Conservation (phyloP, 2,797 vertebrate genomes). For the Arctocebus calabarensis region DNA sequence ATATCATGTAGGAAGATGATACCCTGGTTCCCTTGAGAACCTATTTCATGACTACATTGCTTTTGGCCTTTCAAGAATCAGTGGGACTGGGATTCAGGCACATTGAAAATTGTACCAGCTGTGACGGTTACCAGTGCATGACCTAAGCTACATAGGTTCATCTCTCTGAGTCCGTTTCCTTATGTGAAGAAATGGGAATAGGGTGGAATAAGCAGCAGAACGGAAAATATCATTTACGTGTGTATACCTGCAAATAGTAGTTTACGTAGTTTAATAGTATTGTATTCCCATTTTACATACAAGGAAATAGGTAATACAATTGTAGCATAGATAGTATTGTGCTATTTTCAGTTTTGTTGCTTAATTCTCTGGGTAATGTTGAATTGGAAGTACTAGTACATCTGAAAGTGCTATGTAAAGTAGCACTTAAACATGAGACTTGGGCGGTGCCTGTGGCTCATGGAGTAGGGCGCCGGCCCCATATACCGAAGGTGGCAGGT, state of each 20-base stretch:
- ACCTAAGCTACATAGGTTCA: not conserved
- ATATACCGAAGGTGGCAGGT: too few relatives aligned
- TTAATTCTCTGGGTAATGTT: not conserved
- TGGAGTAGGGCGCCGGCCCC: too few relatives aligned
- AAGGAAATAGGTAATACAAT: not conserved
- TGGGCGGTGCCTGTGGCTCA: too few relatives aligned
- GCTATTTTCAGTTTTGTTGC: not conserved
- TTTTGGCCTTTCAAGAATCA: conserved; percentile 21
- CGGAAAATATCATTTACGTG: not conserved
- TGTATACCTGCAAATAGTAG: not conserved
- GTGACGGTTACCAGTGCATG: not conserved
- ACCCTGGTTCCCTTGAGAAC: conserved; percentile 47
- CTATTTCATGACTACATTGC: conserved; percentile 38
- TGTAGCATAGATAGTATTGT: not conserved
- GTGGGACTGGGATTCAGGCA: not conserved
- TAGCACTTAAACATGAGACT: not conserved
- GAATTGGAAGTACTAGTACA: not conserved
- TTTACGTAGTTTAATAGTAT: not conserved
- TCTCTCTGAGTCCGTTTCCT: conserved; percentile 1
- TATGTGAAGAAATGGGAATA: not conserved
- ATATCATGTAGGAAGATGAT: conserved; percentile 60
- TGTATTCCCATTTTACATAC: not conserved
- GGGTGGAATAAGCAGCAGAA: not conserved
- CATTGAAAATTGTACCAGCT: not conserved
- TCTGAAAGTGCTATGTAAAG: conserved; percentile 3